Conservation (phyloP, 2,113 vertebrate species). For the Gambusia affinis region DNA sequence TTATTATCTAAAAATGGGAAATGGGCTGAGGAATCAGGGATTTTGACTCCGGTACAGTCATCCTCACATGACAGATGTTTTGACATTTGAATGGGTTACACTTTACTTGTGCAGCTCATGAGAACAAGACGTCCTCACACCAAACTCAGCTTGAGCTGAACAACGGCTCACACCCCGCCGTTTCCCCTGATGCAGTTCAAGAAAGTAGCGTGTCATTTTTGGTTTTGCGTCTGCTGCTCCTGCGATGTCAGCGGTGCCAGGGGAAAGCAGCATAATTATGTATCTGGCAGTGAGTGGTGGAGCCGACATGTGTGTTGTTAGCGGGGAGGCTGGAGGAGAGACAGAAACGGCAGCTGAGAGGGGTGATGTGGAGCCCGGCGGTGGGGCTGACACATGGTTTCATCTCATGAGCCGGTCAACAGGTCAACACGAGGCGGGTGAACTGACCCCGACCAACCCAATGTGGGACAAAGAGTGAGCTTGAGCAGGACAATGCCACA, state of each 20-base stretch:
- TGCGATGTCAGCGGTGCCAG: slow-evolving; percentile 11
- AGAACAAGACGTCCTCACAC: slow-evolving; percentile 1
- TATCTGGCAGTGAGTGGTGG: slow-evolving; percentile 24
- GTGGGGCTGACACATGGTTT: slow-evolving; percentile 27
- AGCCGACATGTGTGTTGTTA: slow-evolving; percentile 28
- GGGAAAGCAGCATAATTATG: slow-evolving; percentile 25
- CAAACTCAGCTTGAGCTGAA: neutral
- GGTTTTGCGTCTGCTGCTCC: slow-evolving; percentile 8
- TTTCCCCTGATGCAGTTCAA: neutral
- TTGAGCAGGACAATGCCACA: neutral
- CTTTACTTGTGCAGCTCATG: neutral
- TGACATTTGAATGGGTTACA: neutral
- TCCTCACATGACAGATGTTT: neutral
- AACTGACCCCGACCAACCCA: slow-evolving; percentile 7
- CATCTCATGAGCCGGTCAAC: slow-evolving; percentile 34
- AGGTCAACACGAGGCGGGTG: slow-evolving; percentile 25
- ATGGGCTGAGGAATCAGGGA: too few species aligned
- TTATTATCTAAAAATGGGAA: too few species aligned
- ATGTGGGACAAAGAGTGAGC: neutral
- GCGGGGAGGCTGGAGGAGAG: slow-evolving; percentile 42
- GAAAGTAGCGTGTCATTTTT: neutral
- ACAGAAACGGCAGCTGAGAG: slow-evolving; percentile 27
- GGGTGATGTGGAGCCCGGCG: slow-evolving; percentile 22
- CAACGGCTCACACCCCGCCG: neutral
- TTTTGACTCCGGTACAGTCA: too few species aligned